These are phyloP conservation scores for Parasteatoda lunata DNA, from an alignment of 2,888 invertebrate genomes.

Conservation along the genomic window DNA sequence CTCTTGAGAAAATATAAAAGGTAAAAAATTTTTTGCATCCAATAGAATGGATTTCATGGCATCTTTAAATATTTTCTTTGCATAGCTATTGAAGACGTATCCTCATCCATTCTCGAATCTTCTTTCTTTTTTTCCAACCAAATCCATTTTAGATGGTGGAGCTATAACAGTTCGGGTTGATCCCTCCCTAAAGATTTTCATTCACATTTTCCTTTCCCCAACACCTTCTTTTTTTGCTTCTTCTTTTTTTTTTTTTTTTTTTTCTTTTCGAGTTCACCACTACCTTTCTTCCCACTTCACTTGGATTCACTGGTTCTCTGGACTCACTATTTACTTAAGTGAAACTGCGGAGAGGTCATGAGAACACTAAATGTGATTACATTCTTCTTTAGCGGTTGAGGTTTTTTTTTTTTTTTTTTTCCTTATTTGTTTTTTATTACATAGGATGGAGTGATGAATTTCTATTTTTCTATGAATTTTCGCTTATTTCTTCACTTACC, in stretches of 20 bases:
- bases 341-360: slow-evolving; percentile 46
- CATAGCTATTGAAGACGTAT: slow-evolving; percentile 54
- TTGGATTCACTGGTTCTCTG: slow-evolving; percentile 34
- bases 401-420: slow-evolving; percentile 20
- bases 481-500: slow-evolving; percentile 18
- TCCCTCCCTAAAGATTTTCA: slow-evolving; percentile 50
- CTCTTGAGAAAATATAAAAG: background rate
- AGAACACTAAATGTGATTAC: slow-evolving; percentile 64
- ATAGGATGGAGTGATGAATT: slow-evolving; percentile 18
- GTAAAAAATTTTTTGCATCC: background rate
- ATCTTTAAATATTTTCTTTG: slow-evolving; percentile 51
- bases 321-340: slow-evolving; percentile 63
- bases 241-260: slow-evolving; percentile 8
- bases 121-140: slow-evolving; percentile 29
- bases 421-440: background rate
- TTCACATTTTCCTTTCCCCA: slow-evolving; percentile 17
- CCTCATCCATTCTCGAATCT: slow-evolving; percentile 40
- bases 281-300: slow-evolving; percentile 15
- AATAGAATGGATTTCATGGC: slow-evolving; percentile 36
- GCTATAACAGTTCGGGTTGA: slow-evolving; percentile 54
- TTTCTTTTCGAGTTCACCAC: background rate
- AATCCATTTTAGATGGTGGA: slow-evolving; percentile 48
- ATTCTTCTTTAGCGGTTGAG: slow-evolving; percentile 38
- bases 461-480: slow-evolving; percentile 18
- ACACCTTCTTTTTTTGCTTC: background rate